phyloP scores from a whole-genome alignment of 2,113 vertebrate genomes.

The Elephantulus edwardii region DNA sequence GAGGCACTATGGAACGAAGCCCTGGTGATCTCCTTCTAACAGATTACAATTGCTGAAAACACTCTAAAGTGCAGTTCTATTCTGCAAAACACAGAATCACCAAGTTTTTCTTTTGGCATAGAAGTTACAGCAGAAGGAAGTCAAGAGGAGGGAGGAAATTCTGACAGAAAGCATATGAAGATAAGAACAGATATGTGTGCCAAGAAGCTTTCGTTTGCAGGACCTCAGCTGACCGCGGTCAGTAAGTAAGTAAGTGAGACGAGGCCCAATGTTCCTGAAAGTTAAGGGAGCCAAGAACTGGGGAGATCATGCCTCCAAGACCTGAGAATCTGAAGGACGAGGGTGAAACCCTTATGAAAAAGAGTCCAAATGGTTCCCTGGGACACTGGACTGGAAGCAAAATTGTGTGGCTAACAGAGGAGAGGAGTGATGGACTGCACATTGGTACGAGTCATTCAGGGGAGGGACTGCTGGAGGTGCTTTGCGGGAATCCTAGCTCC shows the following conservation, averaged over 20 bases:
- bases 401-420: neutral
- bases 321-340: neutral
- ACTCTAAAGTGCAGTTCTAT: neutral
- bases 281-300: neutral
- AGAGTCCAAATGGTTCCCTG: neutral
- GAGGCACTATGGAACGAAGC: neutral
- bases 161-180: neutral
- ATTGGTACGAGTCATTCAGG: neutral
- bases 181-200: neutral
- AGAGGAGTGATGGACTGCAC: accelerated
- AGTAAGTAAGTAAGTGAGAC: neutral
- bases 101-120: neutral
- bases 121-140: neutral
- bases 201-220: neutral
- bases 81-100: neutral
- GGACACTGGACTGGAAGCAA: neutral
- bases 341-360: neutral
- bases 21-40: neutral
- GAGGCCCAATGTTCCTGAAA: no score
- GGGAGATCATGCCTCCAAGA: no score
- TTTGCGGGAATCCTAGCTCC: neutral
- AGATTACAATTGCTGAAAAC: neutral
- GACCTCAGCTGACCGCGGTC: neutral
- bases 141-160: neutral
- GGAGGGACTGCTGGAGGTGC: neutral